Base-by-base conservation (phyloP, 2,797 vertebrate species). In the Antennarius maculatus region DNA sequence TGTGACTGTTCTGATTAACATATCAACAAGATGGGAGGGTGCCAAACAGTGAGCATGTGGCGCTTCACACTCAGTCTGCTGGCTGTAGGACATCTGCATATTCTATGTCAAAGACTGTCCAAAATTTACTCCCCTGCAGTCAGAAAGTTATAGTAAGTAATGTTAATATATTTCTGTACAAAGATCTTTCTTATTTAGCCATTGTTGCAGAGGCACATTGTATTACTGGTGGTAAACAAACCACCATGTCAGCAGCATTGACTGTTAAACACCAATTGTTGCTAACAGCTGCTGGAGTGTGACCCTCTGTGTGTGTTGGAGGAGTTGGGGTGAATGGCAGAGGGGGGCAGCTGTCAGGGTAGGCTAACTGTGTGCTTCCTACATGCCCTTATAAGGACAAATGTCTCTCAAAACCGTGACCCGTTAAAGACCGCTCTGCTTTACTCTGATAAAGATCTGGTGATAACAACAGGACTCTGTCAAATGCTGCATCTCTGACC, bases 351-450 rank as follows among this genome's bases (percentile, higher is more conserved):
- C 92, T 94, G 93, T 92, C 84, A 83, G 73, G 80, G 69, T 78
- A 79, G 82, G 81, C 84, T 78, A 77, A 74, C 82, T 34, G 70
- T 69, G 73, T 69, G 73, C 87, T 87, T 89, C 83, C 81, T 85
- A 62, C 69, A 37, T 85, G 69, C 39, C 93, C 92, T 86, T 93
- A 89, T 88, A 93, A 91, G 93, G 92, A 86, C 29, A 54, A 83
- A 84, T 83, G 74, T 83, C 71, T 79, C 82, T 74, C 74, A 77
- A 92, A 92, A 77, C 72, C 78, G 56, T 74, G 70, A 84, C 71
- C 86, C 86, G 56, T 89, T 87, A 69, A 43, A 77, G 80, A 75
- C 60, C 68, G 54, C 75, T 84, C 80, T 56, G 64, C 80, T 74
- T 69, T 49, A 82, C 86, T 84, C 85, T 85, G 82, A 84, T 87